Evolutionary conservation across 2,888 invertebrate genomes (phyloP), one percentile per base, ranked within the genome.

Genomic region (Tenthredo scrophulariae): DNA sequence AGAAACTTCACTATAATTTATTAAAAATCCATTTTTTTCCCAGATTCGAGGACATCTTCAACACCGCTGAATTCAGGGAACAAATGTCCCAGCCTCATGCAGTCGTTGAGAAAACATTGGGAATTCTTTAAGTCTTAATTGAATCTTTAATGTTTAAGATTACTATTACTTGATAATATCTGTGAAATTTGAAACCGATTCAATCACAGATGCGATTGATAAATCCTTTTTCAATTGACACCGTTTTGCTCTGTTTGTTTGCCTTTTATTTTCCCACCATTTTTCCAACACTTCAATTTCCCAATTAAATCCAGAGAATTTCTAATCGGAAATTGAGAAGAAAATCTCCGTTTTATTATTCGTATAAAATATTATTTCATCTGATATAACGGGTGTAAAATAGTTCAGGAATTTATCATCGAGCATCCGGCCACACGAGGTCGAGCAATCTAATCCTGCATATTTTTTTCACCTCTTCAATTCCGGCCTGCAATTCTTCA

Each of bases 11-110:
- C 13, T 18, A 0, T 33, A 4, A 29, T 33, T 26, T 62, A 18
- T 50, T 70, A 74, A 22, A 15, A 77, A 29, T 67, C 2, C 2
- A 46, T 5, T 29, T 10, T 10, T 84, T 75, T 87, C 85, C 22
- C 87, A 93, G 93, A 13, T 97, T 97, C 89, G 96, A 96, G 91
- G 98, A 98, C 91, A 95, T 97, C 88, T 95, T 97, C 85, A 97
- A 97, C 89, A 95, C 95, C 22, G 93, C 95, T 9, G 97, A 97
- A 88, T 95, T 96, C 89, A 94, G 95, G 87, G 98, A 98, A 94
- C 94, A 96, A 80, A 95, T 96, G 91, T 96, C 96, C 15, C 96
- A 97, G 87, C 98, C 98, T 5, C 98, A 98, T 93, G 97, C 97
- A 67, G 94, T 97, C 84, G 94, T 97, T 86, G 98, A 98, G 92